Base-by-base conservation (phyloP, 2,888 invertebrate species). In the Drosophila ezoana region DNA sequence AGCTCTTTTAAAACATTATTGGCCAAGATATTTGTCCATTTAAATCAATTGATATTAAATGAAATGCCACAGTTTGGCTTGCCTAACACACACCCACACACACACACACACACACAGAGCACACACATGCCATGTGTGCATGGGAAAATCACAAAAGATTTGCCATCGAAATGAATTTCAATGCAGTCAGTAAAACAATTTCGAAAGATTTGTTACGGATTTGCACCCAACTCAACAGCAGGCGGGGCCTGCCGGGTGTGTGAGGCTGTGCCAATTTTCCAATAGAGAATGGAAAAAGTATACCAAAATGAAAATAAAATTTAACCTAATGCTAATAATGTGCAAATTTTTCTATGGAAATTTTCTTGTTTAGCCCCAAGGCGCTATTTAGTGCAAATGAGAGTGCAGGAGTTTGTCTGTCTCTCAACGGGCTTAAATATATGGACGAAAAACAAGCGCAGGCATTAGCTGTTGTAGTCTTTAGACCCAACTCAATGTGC, bases 301-400 rank as follows among this genome's bases (percentile, higher is more conserved):
- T 45, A 75, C 10, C 33, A 54, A 69, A 76, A 73, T 64, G 70
- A 69, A 83, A 83, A 80, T 59, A 72, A 76, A 74, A 70, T 66
- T 62, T 78, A 57, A 68, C 66, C 72, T 69, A 81, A 84, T 80
- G 83, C 81, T 80, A 73, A 81, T 81, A 83, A 74, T 83, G 84
- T 83, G 81, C 71, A 83, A 81, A 81, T 80, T 83, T 65, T 65
- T 41, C 45, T 40, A 43, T 43, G n/a, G 18, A 32, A 41, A 48
- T 37, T 47, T 61, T 40, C 35, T 41, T 57, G 23, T 11, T 35
- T 35, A 45, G 56, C 61, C 83, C 73, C 77, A 40, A 60, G 78
- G 70, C 65, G 72, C 74, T 72, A 72, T 72, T 80, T 72, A 70
- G 74, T 54, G 57, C 73, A 62, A 56, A 62, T 69, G 49, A 64